Percentiles rank a stretch among this genome's conserved stretches.
Conservation (phyloP, 2,888 invertebrate genomes). For the Eupithecia pulchellata region DNA sequence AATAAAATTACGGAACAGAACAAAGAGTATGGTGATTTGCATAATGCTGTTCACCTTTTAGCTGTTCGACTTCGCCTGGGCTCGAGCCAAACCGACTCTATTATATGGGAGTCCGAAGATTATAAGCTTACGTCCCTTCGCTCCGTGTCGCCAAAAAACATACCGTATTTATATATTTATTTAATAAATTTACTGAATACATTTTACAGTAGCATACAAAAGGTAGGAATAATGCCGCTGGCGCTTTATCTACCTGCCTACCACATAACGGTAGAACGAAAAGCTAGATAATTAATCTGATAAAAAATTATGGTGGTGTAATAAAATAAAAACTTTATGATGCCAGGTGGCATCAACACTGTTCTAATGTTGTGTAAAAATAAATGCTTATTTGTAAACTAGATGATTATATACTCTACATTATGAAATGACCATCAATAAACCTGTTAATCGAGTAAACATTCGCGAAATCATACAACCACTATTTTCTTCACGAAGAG, state of each 20-base stretch:
- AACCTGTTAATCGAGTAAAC: not conserved
- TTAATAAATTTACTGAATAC: too few species aligned
- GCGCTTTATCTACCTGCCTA: too few species aligned
- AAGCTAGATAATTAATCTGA: too few species aligned
- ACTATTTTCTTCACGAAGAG: not conserved
- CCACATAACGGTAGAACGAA: too few species aligned
- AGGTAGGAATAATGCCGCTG: too few species aligned
- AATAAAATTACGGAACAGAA: constrained; percentile 74
- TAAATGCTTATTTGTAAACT: not conserved
- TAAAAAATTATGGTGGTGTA: not conserved
- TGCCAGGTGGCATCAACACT: not conserved
- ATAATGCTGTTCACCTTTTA: constrained; percentile 83
- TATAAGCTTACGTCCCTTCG: constrained; percentile 71
- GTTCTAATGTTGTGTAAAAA: not conserved
- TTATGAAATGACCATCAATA: not conserved
- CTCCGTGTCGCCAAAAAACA: constrained; percentile 43
- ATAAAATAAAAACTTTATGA: too few species aligned
- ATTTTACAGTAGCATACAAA: too few species aligned
- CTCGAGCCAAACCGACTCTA: constrained; percentile 76
- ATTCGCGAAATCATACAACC: not conserved
- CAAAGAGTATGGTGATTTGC: constrained; percentile 82
- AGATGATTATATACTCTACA: not conserved
- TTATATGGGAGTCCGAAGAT: constrained; percentile 71
- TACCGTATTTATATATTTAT: constrained; percentile 33
- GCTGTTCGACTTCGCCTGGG: constrained; percentile 73